These are phyloP conservation scores for Tenthredo scrophulariae DNA, from an alignment of 2,888 invertebrate genomes.

Conservation along the genomic window DNA sequence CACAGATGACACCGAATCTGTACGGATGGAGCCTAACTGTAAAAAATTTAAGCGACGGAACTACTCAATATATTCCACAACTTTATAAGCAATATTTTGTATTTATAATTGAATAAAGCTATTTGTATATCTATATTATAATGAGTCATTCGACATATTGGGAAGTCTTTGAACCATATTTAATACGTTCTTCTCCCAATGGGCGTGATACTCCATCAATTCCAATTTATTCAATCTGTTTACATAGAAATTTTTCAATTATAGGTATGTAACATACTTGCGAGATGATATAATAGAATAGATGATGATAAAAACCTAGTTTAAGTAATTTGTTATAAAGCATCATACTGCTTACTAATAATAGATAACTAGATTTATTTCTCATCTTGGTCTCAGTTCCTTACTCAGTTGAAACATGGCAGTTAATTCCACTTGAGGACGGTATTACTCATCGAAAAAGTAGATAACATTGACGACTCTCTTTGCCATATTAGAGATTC, in stretches of 20 bases:
- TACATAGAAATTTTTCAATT: neutral
- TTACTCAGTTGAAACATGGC: no score
- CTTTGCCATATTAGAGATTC: no score
- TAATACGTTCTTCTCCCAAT: neutral
- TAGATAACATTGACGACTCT: no score
- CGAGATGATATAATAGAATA: neutral
- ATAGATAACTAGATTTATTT: no score
- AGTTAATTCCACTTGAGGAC: no score
- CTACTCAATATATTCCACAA: constrained; percentile 75
- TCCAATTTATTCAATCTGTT: neutral
- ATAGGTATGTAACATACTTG: neutral
- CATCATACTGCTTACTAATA: no score
- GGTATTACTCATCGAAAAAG: no score
- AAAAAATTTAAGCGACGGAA: constrained; percentile 78
- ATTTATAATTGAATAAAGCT: constrained; percentile 19
- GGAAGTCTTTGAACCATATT: neutral
- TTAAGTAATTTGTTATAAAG: no score
- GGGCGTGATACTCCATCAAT: neutral
- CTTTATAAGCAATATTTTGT: constrained; percentile 58
- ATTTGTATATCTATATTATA: constrained; percentile 12
- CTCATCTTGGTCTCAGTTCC: no score
- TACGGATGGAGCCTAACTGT: constrained; percentile 65
- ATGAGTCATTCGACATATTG: neutral
- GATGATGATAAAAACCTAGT: no score
- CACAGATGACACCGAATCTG: constrained; percentile 59